Conservation (phyloP, 2,888 invertebrate genomes). For the Hypena proboscidalis region DNA sequence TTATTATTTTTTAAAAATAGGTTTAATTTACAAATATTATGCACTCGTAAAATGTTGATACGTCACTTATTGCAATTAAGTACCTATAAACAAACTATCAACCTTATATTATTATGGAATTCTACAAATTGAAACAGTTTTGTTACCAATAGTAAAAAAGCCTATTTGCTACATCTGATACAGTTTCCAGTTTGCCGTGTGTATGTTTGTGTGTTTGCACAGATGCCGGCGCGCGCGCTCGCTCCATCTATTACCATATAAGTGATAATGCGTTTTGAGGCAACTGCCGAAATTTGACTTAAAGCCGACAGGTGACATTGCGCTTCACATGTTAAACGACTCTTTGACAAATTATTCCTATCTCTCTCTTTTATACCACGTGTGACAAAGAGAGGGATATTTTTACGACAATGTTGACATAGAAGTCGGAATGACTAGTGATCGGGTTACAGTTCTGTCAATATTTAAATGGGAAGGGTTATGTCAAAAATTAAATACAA, state of each 20-base stretch:
- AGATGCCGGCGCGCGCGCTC: slow-evolving; percentile 65
- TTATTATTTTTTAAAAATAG: no score
- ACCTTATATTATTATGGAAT: no score
- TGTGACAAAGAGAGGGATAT: slow-evolving; percentile 22
- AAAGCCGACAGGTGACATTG: slow-evolving; percentile 66
- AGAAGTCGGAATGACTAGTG: slow-evolving; percentile 29
- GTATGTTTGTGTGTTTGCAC: slow-evolving; percentile 52
- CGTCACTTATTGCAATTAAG: no score
- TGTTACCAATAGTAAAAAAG: slow-evolving; percentile 8
- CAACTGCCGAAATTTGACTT: slow-evolving; percentile 71
- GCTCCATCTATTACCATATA: slow-evolving; percentile 67
- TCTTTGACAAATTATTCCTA: slow-evolving; percentile 24
- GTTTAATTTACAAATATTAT: no score
- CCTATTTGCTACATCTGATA: slow-evolving; percentile 45
- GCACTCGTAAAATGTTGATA: no score
- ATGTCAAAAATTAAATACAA: slow-evolving; percentile 53
- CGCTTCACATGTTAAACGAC: slow-evolving; percentile 49
- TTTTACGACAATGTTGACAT: slow-evolving; percentile 31
- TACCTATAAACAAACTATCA: no score
- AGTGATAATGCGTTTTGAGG: slow-evolving; percentile 71
- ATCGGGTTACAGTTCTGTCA: slow-evolving; percentile 50
- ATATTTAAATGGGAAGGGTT: slow-evolving; percentile 57
- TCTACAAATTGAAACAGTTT: no score
- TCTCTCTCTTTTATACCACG: slow-evolving; percentile 18
- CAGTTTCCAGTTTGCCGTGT: slow-evolving; percentile 54